These are phyloP conservation scores for Poeciliopsis retropinna DNA, from an alignment of 2,113 vertebrate species.

Conservation along the genomic window DNA sequence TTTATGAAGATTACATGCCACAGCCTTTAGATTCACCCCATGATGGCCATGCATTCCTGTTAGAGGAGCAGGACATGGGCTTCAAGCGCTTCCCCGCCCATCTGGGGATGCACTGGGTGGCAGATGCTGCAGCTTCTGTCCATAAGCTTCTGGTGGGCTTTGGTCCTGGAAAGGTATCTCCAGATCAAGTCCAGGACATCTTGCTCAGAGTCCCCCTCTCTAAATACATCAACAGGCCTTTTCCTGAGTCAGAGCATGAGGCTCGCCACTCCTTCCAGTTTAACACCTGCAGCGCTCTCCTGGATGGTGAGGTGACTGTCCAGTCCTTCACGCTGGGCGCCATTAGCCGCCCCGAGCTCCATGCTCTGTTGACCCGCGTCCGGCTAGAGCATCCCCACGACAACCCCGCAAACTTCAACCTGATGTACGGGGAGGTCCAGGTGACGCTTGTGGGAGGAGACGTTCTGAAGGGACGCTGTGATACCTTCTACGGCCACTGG, in stretches of 20 bases:
- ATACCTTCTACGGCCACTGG: conserved; percentile 93
- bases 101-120: conserved; percentile 92
- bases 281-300: conserved; percentile 84
- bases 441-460: conserved; percentile 78
- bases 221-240: conserved; percentile 90
- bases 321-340: conserved; percentile 77
- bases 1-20: conserved; percentile 85
- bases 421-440: conserved; percentile 86
- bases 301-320: conserved; percentile 85
- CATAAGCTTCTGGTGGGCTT: conserved; percentile 80
- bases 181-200: conserved; percentile 78
- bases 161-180: conserved; percentile 62
- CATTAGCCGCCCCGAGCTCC: conserved; percentile 79
- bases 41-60: conserved; percentile 77
- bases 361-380: conserved; percentile 81
- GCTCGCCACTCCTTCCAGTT: conserved; percentile 92
- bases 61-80: conserved; percentile 88
- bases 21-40: conserved; percentile 60
- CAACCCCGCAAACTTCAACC: conserved; percentile 86
- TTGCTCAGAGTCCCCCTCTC: conserved; percentile 85
- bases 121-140: conserved; percentile 83
- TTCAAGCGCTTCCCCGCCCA: conserved; percentile 91
- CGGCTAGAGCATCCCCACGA: conserved; percentile 85
- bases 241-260: conserved; percentile 88
- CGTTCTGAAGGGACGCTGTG: conserved; percentile 81